A percentile compares a stretch with the other conserved stretches of the same genome.
Conservation (phyloP, 2,888 invertebrate species). For the Agonum fuliginosum region DNA sequence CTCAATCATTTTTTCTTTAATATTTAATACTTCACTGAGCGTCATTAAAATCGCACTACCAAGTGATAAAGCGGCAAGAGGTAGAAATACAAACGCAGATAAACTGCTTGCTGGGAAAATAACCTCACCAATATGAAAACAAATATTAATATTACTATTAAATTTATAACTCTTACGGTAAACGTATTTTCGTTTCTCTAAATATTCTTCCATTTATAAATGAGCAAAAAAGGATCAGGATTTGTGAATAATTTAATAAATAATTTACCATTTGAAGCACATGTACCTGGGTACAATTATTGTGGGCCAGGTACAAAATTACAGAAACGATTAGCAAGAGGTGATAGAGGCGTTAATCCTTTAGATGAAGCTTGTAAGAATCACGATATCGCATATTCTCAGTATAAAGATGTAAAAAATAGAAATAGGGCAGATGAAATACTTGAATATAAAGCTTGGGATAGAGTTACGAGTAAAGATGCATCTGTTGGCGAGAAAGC, state of each 20-base stretch:
- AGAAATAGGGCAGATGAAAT: too few species aligned
- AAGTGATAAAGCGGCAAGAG: neutral
- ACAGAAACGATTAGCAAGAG: too few species aligned
- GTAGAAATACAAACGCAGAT: too few species aligned
- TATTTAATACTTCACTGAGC: neutral
- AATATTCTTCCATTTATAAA: slow-evolving; percentile 20
- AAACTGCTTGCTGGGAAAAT: too few species aligned
- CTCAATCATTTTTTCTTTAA: too few species aligned
- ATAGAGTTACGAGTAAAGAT: slow-evolving; percentile 58
- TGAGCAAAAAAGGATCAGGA: slow-evolving; percentile 16
- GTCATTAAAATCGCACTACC: neutral
- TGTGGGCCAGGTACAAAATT: slow-evolving; percentile 60
- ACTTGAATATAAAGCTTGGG: slow-evolving; percentile 52
- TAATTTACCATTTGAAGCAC: slow-evolving; percentile 59
- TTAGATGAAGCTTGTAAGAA: slow-evolving; percentile 1
- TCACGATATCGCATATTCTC: too few species aligned
- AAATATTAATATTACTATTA: too few species aligned
- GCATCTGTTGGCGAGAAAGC: slow-evolving; percentile 55
- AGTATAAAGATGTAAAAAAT: too few species aligned
- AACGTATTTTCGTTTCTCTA: slow-evolving; percentile 7
- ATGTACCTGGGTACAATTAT: slow-evolving; percentile 60
- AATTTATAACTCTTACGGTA: slow-evolving; percentile 12
- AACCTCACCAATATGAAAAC: too few species aligned
- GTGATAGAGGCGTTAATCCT: too few species aligned
- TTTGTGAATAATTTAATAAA: slow-evolving; percentile 29